Evolutionary conservation across 2,888 invertebrate species (phyloP).

Genomic region (Cosmopolites sordidus): DNA sequence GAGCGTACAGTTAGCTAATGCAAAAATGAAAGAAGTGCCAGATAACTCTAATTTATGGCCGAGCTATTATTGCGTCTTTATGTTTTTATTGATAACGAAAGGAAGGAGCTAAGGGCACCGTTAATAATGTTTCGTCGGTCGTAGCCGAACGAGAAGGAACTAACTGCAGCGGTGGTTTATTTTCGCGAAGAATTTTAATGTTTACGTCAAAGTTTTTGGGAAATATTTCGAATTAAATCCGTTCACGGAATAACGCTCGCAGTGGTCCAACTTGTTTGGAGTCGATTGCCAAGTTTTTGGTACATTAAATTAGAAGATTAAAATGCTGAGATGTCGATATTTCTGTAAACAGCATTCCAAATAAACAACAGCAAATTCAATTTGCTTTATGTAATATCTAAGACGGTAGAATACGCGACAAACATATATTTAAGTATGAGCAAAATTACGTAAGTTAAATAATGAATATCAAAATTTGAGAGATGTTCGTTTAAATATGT

Average conservation of each 20-base stretch:
- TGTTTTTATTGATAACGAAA: constrained; percentile 26
- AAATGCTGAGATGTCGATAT: background rate
- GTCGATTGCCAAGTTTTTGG: background rate
- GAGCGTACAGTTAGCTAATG: constrained; percentile 26
- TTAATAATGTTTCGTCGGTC: constrained; percentile 17
- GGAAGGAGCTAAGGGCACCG: constrained; percentile 11
- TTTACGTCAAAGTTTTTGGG: background rate
- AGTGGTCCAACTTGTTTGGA: background rate
- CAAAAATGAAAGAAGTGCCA: constrained; percentile 26
- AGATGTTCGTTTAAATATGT: no score
- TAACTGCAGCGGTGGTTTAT: constrained; percentile 1
- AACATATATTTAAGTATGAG: no score
- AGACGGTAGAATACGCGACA: no score
- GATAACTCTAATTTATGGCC: constrained; percentile 25
- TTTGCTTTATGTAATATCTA: no score
- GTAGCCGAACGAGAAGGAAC: background rate
- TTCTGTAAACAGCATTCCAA: background rate
- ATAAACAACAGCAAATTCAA: background rate
- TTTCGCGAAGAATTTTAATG: background rate
- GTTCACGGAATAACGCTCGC: background rate
- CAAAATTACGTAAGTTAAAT: no score
- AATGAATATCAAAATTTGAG: no score
- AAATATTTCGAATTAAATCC: background rate
- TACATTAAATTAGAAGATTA: background rate
- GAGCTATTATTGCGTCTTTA: constrained; percentile 26